Base-by-base conservation (phyloP, 2,797 vertebrate genomes). In the Lacerta agilis region DNA sequence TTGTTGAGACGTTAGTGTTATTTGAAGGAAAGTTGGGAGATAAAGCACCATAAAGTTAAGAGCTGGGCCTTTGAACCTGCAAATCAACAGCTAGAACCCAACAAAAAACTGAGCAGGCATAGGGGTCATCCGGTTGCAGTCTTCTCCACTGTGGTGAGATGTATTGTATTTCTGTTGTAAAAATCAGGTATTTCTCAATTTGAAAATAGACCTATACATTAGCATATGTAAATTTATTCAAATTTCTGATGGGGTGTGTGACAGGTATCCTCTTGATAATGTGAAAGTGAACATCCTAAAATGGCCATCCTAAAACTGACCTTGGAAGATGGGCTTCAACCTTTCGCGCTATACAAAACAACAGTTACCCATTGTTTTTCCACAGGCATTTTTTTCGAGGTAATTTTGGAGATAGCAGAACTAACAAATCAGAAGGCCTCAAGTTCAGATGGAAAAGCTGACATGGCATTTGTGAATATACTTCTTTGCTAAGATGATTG, bases 371-470 rank as follows among this genome's bases (percentile, higher is more conserved):
- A 1, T 73, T 78, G 25, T 76, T 78, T 64, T 69, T 76, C 11
- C 29, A 85, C 8, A 49, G n/a, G 79, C 79, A 85, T 49, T 75
- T 85, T 69, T 45, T 93, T 93, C 79, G 85, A 77, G 75, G 81
- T 83, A 92, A 90, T 80, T 93, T 86, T 77, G 91, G 93, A 85
- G 87, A 83, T 88, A 75, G 79, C 8, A 23, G 83, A 85, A 75
- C 91, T 91, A 94, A 92, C 90, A 94, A 94, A 64, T 95, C 91
- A 81, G 25, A 29, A 80, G 93, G 75, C 89, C 90, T 88, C 84
- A 90, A 94, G 95, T 96, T 97, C 96, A 96, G 90, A 86, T 0
- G 67, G 89, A 93, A 83, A 94, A 95, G 94, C 90, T 93, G 93
- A 94, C 94, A 89, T 72, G 90, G 92, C 94, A 88, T 92, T 96